Evolutionary conservation across 2,797 vertebrate species (phyloP).

Genomic region (Kryptopterus vitreolus): DNA sequence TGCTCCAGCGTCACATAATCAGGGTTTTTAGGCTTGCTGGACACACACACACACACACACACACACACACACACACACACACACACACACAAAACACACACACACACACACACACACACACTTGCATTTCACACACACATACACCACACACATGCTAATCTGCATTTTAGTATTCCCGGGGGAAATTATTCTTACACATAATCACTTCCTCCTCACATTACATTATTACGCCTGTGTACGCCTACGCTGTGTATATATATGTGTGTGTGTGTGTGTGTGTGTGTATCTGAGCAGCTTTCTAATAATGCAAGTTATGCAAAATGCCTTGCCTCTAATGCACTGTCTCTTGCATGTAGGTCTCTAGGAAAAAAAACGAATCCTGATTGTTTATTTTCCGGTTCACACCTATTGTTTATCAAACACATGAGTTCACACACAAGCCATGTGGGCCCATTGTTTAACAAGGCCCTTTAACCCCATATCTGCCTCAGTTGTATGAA

Average conservation of each 20-base stretch:
- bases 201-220: constrained; percentile 9
- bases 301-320: constrained; percentile 12
- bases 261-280: not conserved
- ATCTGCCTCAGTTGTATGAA: too few species aligned
- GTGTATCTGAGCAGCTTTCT: not conserved
- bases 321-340: constrained; percentile 3
- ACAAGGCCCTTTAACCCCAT: too few species aligned
- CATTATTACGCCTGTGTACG: not conserved
- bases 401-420: not conserved
- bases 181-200: constrained; percentile 35
- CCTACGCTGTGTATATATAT: not conserved
- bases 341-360: constrained; percentile 9
- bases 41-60: constrained; percentile 5
- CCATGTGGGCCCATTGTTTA: too few species aligned
- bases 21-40: constrained; percentile 22
- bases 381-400: not conserved
- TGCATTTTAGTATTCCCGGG: constrained; percentile 15
- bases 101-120: not conserved
- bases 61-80: constrained; percentile 16
- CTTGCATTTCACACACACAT: not conserved
- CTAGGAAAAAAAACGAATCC: not conserved
- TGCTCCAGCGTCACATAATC: constrained; percentile 32
- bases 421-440: too few species aligned
- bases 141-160: not conserved
- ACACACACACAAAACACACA: constrained; percentile 8